Evolutionary conservation across 1,140 invertebrate genomes (phyloP).

Genomic region (Papilio dardanus): DNA sequence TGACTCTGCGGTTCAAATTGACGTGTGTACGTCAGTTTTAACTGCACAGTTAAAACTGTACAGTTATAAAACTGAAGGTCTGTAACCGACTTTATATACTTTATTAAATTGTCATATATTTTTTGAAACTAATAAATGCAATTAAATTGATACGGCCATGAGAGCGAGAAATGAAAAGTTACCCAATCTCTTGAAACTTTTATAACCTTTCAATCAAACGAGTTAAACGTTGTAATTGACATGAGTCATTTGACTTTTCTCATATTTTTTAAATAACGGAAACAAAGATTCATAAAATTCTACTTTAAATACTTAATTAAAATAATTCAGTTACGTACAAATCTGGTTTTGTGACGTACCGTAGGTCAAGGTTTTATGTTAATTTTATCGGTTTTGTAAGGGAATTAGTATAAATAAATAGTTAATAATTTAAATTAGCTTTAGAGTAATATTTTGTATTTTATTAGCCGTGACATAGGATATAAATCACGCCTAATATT

Average conservation of each 20-base stretch:
- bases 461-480: not conserved
- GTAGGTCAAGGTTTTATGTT: conserved; percentile 12
- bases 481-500: conserved; percentile 2
- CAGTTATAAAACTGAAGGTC: too few relatives aligned
- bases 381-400: conserved; percentile 7
- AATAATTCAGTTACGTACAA: not conserved
- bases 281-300: not conserved
- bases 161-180: not conserved
- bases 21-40: too few relatives aligned
- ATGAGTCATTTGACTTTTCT: not conserved
- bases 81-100: too few relatives aligned
- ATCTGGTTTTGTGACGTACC: conserved; percentile 3
- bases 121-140: not conserved
- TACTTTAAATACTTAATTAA: not conserved
- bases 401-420: conserved; percentile 15
- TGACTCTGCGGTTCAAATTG: too few relatives aligned
- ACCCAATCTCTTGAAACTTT: not conserved
- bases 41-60: too few relatives aligned
- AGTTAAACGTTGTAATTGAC: not conserved
- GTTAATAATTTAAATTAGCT: not conserved
- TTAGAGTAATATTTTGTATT: not conserved
- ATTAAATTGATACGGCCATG: not conserved
- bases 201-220: not conserved
- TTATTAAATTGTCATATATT: not conserved
- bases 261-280: not conserved